A percentile compares a stretch with the other conserved stretches of the same genome.
Evolutionary conservation across 2,797 vertebrate species (phyloP).

Genomic region (Sebastiscus albofasciatus): DNA sequence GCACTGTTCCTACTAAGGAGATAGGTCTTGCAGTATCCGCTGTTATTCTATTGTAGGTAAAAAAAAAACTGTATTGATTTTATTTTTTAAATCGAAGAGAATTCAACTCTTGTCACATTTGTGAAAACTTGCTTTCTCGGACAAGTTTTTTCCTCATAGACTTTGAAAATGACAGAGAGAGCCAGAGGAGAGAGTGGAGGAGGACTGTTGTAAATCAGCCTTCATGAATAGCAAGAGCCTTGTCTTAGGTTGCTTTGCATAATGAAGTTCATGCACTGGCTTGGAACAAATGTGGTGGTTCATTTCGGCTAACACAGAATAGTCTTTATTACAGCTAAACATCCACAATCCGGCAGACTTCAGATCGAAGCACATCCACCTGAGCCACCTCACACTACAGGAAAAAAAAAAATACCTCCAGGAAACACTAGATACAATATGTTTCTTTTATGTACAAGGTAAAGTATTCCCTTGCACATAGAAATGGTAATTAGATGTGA

Average conservation of each 20-base stretch:
- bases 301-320: not conserved
- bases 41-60: not conserved
- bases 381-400: not conserved
- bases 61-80: constrained; percentile 7
- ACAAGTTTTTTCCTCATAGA: not conserved
- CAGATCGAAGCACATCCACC: constrained; percentile 24
- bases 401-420: not conserved
- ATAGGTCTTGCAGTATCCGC: not conserved
- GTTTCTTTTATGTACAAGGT: not conserved
- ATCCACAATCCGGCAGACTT: not conserved
- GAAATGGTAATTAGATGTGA: constrained; percentile 31
- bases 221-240: constrained; percentile 4
- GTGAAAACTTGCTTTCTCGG: not conserved
- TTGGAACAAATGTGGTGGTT: not conserved
- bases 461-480: not conserved
- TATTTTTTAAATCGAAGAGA: constrained; percentile 9
- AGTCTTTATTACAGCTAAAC: not conserved
- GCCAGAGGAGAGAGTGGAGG: not conserved
- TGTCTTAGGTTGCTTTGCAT: not conserved
- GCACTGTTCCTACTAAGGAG: not conserved
- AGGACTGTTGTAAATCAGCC: not conserved
- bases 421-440: constrained; percentile 4
- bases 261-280: not conserved
- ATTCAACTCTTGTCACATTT: not conserved
- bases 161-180: constrained; percentile 6